Evolutionary conservation across 2,888 invertebrate species (phyloP).

Genomic region (Brachypalpus laphriformis): DNA sequence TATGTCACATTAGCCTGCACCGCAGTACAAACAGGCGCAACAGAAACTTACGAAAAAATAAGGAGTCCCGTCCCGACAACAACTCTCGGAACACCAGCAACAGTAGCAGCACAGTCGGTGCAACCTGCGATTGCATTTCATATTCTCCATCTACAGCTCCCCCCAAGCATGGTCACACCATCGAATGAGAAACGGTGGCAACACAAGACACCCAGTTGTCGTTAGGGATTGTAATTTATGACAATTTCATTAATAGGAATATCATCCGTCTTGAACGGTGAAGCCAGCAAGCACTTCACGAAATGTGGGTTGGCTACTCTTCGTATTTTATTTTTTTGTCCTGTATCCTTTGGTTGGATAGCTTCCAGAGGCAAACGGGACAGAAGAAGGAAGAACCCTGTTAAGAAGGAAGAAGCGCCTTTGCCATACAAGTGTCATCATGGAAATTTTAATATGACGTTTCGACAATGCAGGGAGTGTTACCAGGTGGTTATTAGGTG

Average conservation of each 20-base stretch:
- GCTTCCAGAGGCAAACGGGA: background rate
- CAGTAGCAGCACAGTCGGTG: background rate
- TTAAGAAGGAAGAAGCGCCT: conserved; percentile 17
- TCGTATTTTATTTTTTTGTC: background rate
- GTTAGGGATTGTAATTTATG: conserved; percentile 66
- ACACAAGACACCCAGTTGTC: conserved; percentile 68
- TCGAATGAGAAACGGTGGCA: conserved; percentile 46
- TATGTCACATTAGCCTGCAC: conserved; percentile 68
- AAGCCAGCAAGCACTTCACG: no score
- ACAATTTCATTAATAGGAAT: conserved; percentile 69
- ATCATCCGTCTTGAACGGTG: conserved; percentile 23
- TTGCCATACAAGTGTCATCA: conserved; percentile 48
- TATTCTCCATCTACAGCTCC: no score
- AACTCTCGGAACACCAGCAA: conserved; percentile 34
- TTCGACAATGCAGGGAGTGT: conserved; percentile 30
- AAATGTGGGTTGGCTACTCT: conserved; percentile 29
- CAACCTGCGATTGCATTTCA: conserved; percentile 53
- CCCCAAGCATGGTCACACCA: conserved; percentile 22
- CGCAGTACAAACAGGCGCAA: conserved; percentile 37
- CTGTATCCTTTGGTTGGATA: conserved; percentile 1
- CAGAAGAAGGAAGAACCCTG: background rate
- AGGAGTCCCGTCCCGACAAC: background rate
- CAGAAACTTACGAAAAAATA: background rate
- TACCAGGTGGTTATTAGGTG: conserved; percentile 27
- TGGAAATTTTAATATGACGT: conserved; percentile 53